Base-by-base conservation (phyloP, 2,113 vertebrate genomes). In the Dinomys branickii region DNA sequence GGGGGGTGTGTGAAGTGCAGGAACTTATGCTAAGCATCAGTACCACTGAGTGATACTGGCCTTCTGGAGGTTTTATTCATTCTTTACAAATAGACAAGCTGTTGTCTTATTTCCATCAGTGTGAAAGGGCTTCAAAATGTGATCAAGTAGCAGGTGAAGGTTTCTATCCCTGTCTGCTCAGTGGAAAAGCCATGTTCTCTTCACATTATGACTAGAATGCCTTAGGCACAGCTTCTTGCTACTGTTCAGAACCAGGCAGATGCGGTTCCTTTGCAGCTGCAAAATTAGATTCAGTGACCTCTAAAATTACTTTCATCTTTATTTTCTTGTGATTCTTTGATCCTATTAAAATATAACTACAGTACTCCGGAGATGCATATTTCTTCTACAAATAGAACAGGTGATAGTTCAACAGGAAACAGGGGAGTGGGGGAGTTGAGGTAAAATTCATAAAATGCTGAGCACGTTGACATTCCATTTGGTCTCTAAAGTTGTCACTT, bases 291-390 rank as follows among this genome's bases (percentile, higher is more conserved):
- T 47, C 84, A 71, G 22, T 69, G 77, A 77, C 35, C 86, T 94
- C 71, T 85, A 71, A 69, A 71, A 44, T 75, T 35, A 75, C 69
- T 95, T 95, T 90, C 85, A 82, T 69, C 56, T 94, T 58, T 69
- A 87, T 52, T 41, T 77, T 77, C 33, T 77, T 77, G 14, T 80
- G 58, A 91, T 54, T 91, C 94, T 87, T 95, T 97, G 59, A 87
- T 38, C 63, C 56, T 90, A 26, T 87, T 56, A 75, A 86, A 63
- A 91, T 30, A 26, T 14, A 56, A 54, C 5, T 26, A 47, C 30
- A 65, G 47, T 71, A 44, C 75, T 89, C 26, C 38, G 56, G 78
- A 67, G 61, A 71, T n/a, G 69, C 12, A n/a, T 52, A 30, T 28
- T 84, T 93, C 83, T 52, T 26, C 47, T 84, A 33, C 59, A 61